Percentiles rank a stretch among this genome's conserved stretches.
phyloP scores from a whole-genome alignment of 2,888 invertebrate species.

The Lithophane ornitopus region DNA sequence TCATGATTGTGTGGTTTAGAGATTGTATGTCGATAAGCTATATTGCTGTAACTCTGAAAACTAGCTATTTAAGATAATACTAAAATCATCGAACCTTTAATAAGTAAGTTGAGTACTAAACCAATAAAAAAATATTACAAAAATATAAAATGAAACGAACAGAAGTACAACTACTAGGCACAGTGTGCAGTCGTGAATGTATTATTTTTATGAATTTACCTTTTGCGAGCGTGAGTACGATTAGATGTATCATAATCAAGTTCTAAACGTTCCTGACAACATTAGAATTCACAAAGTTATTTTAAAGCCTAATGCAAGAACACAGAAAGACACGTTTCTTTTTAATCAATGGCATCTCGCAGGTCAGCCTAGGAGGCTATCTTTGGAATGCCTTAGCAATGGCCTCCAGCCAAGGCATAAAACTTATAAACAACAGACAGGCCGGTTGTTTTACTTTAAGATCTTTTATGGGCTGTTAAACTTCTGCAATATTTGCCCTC shows the following conservation, averaged over 20 bases:
- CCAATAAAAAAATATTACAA: not conserved
- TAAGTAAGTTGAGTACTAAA: not conserved
- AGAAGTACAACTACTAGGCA: not conserved
- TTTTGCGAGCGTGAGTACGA: too few species aligned
- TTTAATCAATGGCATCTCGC: not conserved
- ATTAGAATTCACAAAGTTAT: not conserved
- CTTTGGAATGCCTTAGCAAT: not conserved
- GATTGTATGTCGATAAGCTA: not conserved
- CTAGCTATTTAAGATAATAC: not conserved
- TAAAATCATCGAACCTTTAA: not conserved
- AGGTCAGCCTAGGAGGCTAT: not conserved
- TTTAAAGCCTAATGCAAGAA: not conserved
- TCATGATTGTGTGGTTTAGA: too few species aligned
- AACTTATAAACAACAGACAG: not conserved
- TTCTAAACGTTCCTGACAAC: too few species aligned
- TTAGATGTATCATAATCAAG: too few species aligned
- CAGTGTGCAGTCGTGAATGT: too few species aligned
- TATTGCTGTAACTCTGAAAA: not conserved
- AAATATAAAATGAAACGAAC: not conserved
- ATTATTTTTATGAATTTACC: too few species aligned
- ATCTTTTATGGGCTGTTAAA: not conserved
- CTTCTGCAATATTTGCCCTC: conserved; percentile 16
- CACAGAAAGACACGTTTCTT: not conserved
- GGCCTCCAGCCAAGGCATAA: not conserved
- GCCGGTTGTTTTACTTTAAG: not conserved